Evolutionary conservation across 2,113 vertebrate species (phyloP).

Genomic region (Ageneiosus marmoratus): DNA sequence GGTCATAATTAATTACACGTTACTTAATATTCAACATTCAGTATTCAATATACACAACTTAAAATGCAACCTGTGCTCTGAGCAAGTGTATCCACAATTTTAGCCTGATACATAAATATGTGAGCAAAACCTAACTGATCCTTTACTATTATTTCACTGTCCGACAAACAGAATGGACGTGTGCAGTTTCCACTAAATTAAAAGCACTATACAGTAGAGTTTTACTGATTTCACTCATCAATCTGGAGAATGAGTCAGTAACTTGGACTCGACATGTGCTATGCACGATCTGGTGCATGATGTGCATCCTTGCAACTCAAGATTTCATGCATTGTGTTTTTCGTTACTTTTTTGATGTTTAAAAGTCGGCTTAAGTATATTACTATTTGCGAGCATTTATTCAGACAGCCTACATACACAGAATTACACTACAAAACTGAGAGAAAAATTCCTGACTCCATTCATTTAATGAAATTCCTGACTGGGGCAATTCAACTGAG

Average conservation of each 20-base stretch:
- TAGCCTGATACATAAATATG: background rate
- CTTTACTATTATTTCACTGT: background rate
- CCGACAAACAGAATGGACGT: background rate
- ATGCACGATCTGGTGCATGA: background rate
- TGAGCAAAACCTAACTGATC: background rate
- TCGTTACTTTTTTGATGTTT: background rate
- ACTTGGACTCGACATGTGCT: background rate
- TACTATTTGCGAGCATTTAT: background rate
- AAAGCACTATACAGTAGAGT: background rate
- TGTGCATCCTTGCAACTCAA: background rate
- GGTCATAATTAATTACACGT: background rate
- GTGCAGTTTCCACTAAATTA: background rate
- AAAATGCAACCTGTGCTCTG: background rate
- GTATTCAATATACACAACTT: no score
- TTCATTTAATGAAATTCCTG: constrained; percentile 20
- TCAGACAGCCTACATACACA: background rate
- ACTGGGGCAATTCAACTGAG: background rate
- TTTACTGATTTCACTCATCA: background rate
- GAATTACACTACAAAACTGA: background rate
- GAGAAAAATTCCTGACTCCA: background rate
- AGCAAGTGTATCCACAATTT: background rate
- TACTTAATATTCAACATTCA: background rate
- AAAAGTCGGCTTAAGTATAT: no score
- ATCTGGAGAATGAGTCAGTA: background rate
- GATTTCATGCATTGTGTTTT: background rate